These are phyloP conservation scores for Hypena proboscidalis DNA, from an alignment of 2,888 invertebrate species.

Conservation along the genomic window DNA sequence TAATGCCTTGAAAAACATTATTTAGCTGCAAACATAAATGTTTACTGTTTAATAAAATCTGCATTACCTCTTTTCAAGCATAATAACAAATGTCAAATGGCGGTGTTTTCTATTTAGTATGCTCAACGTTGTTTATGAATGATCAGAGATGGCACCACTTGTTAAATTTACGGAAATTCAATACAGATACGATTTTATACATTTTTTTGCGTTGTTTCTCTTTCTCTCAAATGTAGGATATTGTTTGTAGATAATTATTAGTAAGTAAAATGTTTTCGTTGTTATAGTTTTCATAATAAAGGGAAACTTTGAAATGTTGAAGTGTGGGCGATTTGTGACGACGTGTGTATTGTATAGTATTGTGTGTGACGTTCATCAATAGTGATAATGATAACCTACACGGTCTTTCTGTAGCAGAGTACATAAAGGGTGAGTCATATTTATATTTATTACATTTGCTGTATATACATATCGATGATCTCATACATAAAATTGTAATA, in stretches of 20 bases:
- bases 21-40: not conserved
- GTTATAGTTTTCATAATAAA: constrained; percentile 26
- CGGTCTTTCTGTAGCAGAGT: constrained; percentile 77
- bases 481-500: constrained; percentile 67
- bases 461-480: constrained; percentile 80
- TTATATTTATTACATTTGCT: constrained; percentile 84
- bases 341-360: constrained; percentile 57
- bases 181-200: constrained; percentile 54
- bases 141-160: constrained; percentile 68
- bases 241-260: constrained; percentile 29
- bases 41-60: not conserved
- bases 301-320: constrained; percentile 49
- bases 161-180: constrained; percentile 66
- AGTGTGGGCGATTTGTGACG: constrained; percentile 52
- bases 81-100: constrained; percentile 49
- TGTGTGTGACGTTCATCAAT: constrained; percentile 73
- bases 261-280: constrained; percentile 36
- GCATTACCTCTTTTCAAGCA: constrained; percentile 57
- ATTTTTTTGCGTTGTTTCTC: constrained; percentile 67
- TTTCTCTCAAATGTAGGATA: constrained; percentile 54
- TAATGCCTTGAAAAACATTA: not conserved
- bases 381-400: constrained; percentile 80
- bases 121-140: constrained; percentile 18
- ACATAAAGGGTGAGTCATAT: constrained; percentile 83
- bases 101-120: constrained; percentile 30